phyloP scores from a whole-genome alignment of 2,888 invertebrate species.

The Spicauda simplicius region DNA sequence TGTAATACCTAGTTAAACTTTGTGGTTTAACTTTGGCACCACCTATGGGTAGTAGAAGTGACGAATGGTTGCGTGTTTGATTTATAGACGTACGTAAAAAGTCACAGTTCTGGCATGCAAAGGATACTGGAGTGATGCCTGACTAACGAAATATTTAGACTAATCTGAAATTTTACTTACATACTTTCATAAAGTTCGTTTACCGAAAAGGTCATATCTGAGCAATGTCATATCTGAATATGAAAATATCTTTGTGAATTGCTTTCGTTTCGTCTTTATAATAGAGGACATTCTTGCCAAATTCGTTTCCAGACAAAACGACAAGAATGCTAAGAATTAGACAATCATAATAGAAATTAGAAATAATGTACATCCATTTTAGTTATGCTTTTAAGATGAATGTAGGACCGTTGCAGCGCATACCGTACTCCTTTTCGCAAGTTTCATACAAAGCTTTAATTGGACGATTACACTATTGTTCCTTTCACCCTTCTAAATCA shows the following conservation, averaged over 20 bases:
- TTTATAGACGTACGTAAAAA: too few species aligned
- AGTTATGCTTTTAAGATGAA: neutral
- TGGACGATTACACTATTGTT: conserved; percentile 83
- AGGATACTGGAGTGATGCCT: too few species aligned
- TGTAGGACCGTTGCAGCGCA: neutral
- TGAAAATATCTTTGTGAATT: conserved; percentile 49
- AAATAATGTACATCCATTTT: neutral
- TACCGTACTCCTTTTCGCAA: conserved; percentile 7
- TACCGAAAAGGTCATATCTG: neutral
- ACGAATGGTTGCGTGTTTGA: too few species aligned
- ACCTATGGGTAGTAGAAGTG: too few species aligned
- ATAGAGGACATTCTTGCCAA: conserved; percentile 4
- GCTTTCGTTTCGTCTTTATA: conserved; percentile 13
- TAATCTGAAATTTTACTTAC: neutral
- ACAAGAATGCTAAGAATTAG: conserved; percentile 4
- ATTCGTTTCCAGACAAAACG: conserved; percentile 3
- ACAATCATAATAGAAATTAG: conserved; percentile 5
- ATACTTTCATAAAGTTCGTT: neutral
- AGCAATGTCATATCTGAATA: conserved; percentile 52
- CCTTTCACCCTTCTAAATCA: conserved; percentile 64
- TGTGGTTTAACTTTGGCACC: too few species aligned
- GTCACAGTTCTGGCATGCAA: too few species aligned
- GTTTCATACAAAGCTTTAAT: conserved; percentile 77
- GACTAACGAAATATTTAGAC: too few species aligned
- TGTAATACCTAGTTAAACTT: too few species aligned